phyloP scores from a whole-genome alignment of 2,113 vertebrate genomes.

The Dissostichus mawsoni region DNA sequence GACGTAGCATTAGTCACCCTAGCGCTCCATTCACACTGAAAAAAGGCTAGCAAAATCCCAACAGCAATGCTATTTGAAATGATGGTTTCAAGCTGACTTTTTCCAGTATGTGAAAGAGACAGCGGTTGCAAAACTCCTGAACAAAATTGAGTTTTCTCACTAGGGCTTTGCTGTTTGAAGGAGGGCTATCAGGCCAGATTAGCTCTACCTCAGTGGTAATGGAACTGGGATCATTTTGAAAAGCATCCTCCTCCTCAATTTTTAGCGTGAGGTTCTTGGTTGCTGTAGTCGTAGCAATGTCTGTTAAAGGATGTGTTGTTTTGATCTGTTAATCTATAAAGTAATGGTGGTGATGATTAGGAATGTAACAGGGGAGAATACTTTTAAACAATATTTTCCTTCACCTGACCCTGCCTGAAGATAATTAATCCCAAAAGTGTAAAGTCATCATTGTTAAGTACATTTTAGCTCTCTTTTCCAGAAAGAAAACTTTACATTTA shows the following conservation, averaged over 20 bases:
- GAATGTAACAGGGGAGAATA: slow-evolving; percentile 9
- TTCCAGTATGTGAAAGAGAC: slow-evolving; percentile 46
- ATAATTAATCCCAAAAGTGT: neutral
- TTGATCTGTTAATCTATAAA: slow-evolving; percentile 22
- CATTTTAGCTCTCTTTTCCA: neutral
- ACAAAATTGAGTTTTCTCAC: slow-evolving; percentile 77
- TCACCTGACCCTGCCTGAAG: neutral
- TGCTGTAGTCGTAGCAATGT: slow-evolving; percentile 10
- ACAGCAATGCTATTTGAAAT: slow-evolving; percentile 48
- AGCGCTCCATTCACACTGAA: slow-evolving; percentile 9
- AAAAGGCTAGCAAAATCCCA: slow-evolving; percentile 27
- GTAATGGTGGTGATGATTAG: slow-evolving; percentile 9
- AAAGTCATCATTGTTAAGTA: neutral
- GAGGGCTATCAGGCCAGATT: slow-evolving; percentile 76
- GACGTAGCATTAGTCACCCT: slow-evolving; percentile 13
- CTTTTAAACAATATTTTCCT: slow-evolving; percentile 6
- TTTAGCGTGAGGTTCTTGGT: slow-evolving; percentile 38
- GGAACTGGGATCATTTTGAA: slow-evolving; percentile 70
- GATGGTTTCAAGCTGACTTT: slow-evolving; percentile 51
- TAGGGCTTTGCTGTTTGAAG: slow-evolving; percentile 77
- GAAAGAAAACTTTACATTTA: neutral
- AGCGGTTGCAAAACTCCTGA: slow-evolving; percentile 54
- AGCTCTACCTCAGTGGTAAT: slow-evolving; percentile 74
- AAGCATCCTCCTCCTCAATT: slow-evolving; percentile 50
- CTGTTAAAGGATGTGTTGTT: slow-evolving; percentile 27